A percentile compares a stretch with the other conserved stretches of the same genome.
Evolutionary conservation across 2,888 invertebrate genomes (phyloP).

Genomic region (Stenchaetothrips biformis): DNA sequence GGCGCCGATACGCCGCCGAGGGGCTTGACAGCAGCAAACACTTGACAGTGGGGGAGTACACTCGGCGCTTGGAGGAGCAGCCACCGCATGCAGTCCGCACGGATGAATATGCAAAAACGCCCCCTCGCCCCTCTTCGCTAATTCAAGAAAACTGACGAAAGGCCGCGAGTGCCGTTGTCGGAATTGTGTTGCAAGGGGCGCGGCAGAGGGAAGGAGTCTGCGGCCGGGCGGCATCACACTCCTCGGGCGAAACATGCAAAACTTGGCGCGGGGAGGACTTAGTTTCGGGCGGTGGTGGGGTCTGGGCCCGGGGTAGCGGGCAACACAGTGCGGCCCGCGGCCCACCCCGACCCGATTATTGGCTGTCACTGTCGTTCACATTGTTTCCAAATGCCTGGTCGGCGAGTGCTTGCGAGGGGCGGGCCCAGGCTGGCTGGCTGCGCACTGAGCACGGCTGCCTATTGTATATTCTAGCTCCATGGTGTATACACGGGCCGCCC

Average conservation of each 20-base stretch:
- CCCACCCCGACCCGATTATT: conserved; percentile 3
- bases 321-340: background rate
- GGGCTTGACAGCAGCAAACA: no score
- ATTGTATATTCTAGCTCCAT: conserved; percentile 9
- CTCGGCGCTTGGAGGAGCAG: no score
- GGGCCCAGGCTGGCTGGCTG: background rate
- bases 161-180: background rate
- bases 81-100: background rate
- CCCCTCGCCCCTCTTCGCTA: background rate
- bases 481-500: background rate
- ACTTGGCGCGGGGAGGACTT: background rate
- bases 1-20: no score
- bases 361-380: conserved; percentile 19
- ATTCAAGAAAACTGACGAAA: conserved; percentile 18
- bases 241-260: background rate
- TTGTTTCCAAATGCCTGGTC: conserved; percentile 2
- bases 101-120: conserved; percentile 14
- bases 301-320: background rate
- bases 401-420: background rate
- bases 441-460: background rate
- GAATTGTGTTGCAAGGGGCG: background rate
- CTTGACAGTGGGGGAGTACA: no score
- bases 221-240: background rate
- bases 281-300: background rate
- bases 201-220: background rate